Evolutionary conservation across 64 coral and sea anemone species (phyloP).

Genomic region (Platygyra sinensis): DNA sequence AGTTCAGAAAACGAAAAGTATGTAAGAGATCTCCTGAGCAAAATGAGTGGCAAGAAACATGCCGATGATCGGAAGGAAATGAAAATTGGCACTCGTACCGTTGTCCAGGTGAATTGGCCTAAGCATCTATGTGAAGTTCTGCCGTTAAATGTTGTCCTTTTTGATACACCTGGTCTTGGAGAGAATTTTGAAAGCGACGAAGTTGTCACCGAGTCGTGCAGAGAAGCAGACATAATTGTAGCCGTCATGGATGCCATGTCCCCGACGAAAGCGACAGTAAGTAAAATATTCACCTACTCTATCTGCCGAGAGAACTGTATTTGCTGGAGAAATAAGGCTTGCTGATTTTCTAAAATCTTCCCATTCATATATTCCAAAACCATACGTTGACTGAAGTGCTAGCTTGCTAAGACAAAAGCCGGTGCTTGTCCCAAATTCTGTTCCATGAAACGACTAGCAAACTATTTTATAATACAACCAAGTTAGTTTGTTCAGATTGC

Average conservation of each 20-base stretch:
- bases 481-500: too few relatives aligned
- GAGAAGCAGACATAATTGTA: slow-evolving; percentile 15
- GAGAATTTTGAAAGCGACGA: neutral
- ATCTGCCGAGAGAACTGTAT: too few relatives aligned
- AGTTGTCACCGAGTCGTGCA: neutral
- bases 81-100: neutral
- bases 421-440: too few relatives aligned
- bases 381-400: too few relatives aligned
- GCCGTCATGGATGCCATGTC: neutral
- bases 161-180: slow-evolving; percentile 2
- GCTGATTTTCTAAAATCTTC: too few relatives aligned
- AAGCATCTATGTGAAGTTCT: neutral
- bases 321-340: too few relatives aligned
- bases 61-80: neutral
- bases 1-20: neutral
- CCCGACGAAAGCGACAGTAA: neutral
- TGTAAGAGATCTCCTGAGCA: neutral
- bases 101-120: neutral
- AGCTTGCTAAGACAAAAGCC: too few relatives aligned
- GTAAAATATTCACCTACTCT: neutral
- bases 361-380: too few relatives aligned
- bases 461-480: too few relatives aligned
- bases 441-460: too few relatives aligned
- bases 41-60: neutral
- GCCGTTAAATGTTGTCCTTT: neutral